phyloP scores from a whole-genome alignment of 1,140 invertebrate genomes.

The Diachasmimorpha longicaudata region DNA sequence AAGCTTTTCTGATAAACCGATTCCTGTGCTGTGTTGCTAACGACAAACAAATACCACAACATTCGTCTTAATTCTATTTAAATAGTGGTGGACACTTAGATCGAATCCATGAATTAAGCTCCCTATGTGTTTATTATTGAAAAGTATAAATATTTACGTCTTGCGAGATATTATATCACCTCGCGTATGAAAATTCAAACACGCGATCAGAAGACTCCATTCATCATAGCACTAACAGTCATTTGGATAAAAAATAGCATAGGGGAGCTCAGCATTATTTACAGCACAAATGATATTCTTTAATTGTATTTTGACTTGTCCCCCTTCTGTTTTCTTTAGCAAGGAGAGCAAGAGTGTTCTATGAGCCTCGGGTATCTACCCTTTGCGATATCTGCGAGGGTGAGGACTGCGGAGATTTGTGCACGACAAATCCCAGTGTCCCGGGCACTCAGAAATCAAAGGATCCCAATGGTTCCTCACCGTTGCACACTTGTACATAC shows the following conservation, averaged over 20 bases:
- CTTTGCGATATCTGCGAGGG: constrained; percentile 81
- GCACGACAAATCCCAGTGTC: constrained; percentile 33
- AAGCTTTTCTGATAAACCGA: too few species aligned
- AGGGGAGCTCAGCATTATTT: too few species aligned
- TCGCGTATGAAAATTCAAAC: too few species aligned
- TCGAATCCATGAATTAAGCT: too few species aligned
- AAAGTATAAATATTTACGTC: too few species aligned
- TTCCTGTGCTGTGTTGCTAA: too few species aligned
- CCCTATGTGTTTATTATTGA: too few species aligned
- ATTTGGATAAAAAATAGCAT: neutral
- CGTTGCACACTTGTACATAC: constrained; percentile 24
- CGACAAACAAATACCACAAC: too few species aligned
- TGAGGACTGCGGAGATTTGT: constrained; percentile 69
- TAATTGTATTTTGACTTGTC: neutral
- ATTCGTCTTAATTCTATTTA: too few species aligned
- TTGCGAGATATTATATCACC: too few species aligned
- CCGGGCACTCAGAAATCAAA: constrained; percentile 18
- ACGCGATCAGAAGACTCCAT: neutral
- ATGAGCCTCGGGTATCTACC: constrained; percentile 71
- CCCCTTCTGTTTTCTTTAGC: constrained; percentile 57
- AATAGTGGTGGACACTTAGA: too few species aligned
- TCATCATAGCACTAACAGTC: neutral
- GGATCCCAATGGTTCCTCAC: constrained; percentile 1
- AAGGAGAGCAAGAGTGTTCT: constrained; percentile 77
- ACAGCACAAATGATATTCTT: neutral